These are phyloP conservation scores for Alca torda DNA, from an alignment of 2,797 vertebrate species.

Conservation along the genomic window DNA sequence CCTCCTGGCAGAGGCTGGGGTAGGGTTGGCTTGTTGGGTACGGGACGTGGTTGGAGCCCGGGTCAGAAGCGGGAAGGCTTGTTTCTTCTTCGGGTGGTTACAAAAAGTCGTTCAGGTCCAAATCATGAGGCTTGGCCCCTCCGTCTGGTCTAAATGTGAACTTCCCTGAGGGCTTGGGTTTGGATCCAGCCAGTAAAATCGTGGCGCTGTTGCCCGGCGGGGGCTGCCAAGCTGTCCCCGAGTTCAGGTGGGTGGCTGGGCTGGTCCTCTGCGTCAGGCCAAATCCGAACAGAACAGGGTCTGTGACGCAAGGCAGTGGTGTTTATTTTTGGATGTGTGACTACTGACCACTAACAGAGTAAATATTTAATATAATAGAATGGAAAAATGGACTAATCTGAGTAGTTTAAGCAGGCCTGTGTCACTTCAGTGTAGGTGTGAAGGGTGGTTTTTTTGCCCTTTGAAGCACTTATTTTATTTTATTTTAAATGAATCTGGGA, in stretches of 20 bases:
- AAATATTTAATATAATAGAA: slow-evolving; percentile 56
- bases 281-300: not conserved
- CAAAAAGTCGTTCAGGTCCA: not conserved
- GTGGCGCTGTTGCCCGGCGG: accelerated
- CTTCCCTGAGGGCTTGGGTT: not conserved
- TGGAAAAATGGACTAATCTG: not conserved
- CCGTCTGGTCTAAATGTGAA: not conserved
- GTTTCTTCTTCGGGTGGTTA: not conserved
- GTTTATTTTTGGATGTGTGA: slow-evolving; percentile 51
- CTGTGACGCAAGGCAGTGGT: slow-evolving; percentile 28
- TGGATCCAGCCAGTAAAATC: not conserved
- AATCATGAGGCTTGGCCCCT: not conserved
- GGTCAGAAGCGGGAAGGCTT: not conserved
- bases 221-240: not conserved
- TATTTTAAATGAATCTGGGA: not conserved
- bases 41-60: accelerated
- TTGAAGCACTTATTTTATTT: not conserved
- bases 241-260: slow-evolving; percentile 10
- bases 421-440: not conserved
- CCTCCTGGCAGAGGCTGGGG: not conserved
- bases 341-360: slow-evolving; percentile 15
- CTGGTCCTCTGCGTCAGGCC: not conserved
- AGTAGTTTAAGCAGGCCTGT: not conserved
- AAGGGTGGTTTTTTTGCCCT: not conserved
- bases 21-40: not conserved